Percentiles rank a stretch among this genome's conserved stretches.
phyloP scores from a whole-genome alignment of 2,888 invertebrate species.

The Portevinia maculata region DNA sequence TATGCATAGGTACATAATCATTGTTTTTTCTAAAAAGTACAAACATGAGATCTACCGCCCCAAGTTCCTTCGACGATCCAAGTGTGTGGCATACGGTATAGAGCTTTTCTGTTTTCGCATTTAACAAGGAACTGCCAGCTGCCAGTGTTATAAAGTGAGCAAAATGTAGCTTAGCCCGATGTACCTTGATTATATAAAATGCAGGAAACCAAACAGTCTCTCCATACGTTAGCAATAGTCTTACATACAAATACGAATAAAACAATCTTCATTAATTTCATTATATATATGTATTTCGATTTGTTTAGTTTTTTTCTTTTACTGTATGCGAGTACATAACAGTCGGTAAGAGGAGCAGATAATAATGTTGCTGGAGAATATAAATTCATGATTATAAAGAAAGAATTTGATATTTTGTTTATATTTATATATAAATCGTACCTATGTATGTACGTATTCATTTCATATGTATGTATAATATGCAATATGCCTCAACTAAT shows the following conservation, averaged over 20 bases:
- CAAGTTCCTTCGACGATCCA: too few species aligned
- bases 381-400: conserved; percentile 60
- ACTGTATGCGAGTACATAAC: conserved; percentile 64
- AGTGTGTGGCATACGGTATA: too few species aligned
- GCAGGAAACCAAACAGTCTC: not conserved
- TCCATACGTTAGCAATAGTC: not conserved
- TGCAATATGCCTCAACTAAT: conserved; percentile 54
- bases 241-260: not conserved
- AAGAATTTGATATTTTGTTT: conserved; percentile 37
- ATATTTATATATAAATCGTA: conserved; percentile 9
- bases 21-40: too few species aligned
- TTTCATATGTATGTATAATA: conserved; percentile 13
- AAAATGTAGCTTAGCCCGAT: too few species aligned
- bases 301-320: conserved; percentile 30
- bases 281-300: conserved; percentile 47
- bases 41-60: too few species aligned
- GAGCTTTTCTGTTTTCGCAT: too few species aligned
- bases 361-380: conserved; percentile 48
- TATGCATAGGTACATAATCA: too few species aligned
- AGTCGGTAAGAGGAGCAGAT: conserved; percentile 62
- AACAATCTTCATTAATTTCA: conserved; percentile 10
- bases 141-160: too few species aligned
- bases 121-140: too few species aligned
- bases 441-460: too few species aligned
- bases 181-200: too few species aligned